Conservation (phyloP, 1,140 invertebrate genomes). For the Armadillidium nasatum region DNA sequence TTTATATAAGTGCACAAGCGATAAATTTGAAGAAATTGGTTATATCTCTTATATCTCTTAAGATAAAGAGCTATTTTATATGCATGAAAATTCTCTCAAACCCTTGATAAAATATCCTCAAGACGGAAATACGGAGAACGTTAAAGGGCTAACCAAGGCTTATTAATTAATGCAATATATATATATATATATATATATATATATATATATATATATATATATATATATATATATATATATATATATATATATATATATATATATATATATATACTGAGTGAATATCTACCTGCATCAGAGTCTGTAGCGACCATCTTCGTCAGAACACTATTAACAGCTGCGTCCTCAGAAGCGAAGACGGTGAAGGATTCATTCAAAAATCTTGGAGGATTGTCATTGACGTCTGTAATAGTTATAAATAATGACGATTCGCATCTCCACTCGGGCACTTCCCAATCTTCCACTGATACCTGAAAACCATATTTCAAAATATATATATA, state of each 20-base stretch:
- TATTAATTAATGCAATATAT: too few relatives aligned
- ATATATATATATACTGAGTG: not conserved
- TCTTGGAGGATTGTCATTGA: conserved; percentile 80
- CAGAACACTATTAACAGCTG: conserved; percentile 39
- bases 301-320: conserved; percentile 41
- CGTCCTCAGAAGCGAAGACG: conserved; percentile 58
- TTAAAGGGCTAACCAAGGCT: too few relatives aligned
- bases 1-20: too few relatives aligned
- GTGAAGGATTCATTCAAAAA: conserved; percentile 73
- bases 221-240: too few relatives aligned
- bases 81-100: too few relatives aligned
- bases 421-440: conserved; percentile 68
- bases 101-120: too few relatives aligned
- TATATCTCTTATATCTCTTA: too few relatives aligned
- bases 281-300: conserved; percentile 30
- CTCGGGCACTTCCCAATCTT: conserved; percentile 69
- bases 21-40: too few relatives aligned
- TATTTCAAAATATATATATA: conserved; percentile 58
- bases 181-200: too few relatives aligned
- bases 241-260: conserved; percentile 9
- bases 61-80: too few relatives aligned
- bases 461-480: conserved; percentile 69
- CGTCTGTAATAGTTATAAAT: conserved; percentile 74
- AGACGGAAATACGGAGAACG: too few relatives aligned
- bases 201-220: too few relatives aligned